phyloP scores from a whole-genome alignment of 2,888 invertebrate genomes.

The Phengaris arion region DNA sequence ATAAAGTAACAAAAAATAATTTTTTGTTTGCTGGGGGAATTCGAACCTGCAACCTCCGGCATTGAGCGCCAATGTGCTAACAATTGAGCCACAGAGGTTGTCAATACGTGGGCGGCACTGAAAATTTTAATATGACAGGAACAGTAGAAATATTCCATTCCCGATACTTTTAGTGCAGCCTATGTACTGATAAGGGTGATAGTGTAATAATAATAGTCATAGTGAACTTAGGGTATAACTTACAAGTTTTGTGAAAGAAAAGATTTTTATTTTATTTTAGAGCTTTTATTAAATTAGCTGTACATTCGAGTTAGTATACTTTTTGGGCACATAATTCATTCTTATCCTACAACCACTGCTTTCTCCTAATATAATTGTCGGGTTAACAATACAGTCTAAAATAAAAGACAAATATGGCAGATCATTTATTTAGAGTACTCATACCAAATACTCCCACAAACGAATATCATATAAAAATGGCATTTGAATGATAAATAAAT shows the following conservation, averaged over 20 bases:
- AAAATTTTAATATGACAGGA: no score
- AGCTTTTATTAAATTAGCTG: constrained; percentile 80
- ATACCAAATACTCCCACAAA: constrained; percentile 72
- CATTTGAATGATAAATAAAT: constrained; percentile 66
- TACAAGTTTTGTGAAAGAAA: constrained; percentile 44
- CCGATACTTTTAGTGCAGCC: no score
- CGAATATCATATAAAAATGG: constrained; percentile 67
- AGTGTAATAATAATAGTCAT: neutral
- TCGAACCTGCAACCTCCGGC: no score
- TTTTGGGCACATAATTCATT: constrained; percentile 77
- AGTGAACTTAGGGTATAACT: neutral
- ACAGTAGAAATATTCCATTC: no score
- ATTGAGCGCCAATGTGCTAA: no score
- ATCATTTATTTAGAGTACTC: constrained; percentile 78
- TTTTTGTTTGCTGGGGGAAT: no score
- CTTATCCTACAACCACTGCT: constrained; percentile 72
- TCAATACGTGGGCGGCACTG: no score
- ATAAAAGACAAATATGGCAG: constrained; percentile 78
- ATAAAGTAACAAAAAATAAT: no score
- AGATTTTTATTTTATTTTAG: constrained; percentile 56
- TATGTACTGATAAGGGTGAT: neutral
- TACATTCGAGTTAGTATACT: constrained; percentile 80
- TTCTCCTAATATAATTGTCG: constrained; percentile 63
- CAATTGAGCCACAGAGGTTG: no score
- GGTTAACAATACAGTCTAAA: constrained; percentile 72